phyloP scores from a whole-genome alignment of 1,140 invertebrate species.

The Eurosta solidaginis region DNA sequence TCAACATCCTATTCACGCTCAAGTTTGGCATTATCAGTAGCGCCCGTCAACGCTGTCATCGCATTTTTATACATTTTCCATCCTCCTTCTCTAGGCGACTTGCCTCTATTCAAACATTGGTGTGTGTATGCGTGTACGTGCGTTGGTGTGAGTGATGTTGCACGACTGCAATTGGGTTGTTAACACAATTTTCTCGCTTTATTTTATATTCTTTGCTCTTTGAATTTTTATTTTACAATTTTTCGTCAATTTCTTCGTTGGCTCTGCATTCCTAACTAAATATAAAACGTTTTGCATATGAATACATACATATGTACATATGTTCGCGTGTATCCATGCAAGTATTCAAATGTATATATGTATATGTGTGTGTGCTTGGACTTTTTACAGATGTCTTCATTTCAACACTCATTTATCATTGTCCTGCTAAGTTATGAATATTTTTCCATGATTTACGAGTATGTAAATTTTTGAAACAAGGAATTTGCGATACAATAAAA shows the following conservation, averaged over 20 bases:
- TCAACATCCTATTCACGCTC: too few species aligned
- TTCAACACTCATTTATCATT: constrained; percentile 37
- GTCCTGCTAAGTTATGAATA: constrained; percentile 35
- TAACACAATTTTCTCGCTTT: constrained; percentile 22
- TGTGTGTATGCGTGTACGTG: not conserved
- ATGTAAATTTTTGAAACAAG: constrained; percentile 30
- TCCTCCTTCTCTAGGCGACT: not conserved
- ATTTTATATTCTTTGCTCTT: constrained; percentile 23
- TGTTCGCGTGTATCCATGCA: not conserved
- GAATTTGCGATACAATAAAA: constrained; percentile 21
- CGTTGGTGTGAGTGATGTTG: not conserved
- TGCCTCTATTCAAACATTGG: not conserved
- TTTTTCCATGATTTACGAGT: constrained; percentile 35
- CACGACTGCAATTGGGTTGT: constrained; percentile 24
- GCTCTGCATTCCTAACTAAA: not conserved
- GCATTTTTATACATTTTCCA: constrained; percentile 19
- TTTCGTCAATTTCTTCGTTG: not conserved
- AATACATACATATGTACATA: not conserved
- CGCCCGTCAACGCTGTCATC: constrained; percentile 21
- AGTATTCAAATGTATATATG: too few species aligned
- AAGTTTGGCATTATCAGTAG: not conserved
- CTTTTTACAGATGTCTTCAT: constrained; percentile 36
- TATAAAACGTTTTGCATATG: too few species aligned
- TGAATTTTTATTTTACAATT: constrained; percentile 7
- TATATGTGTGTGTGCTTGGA: not conserved